These are phyloP conservation scores for Falcaria lacertinaria DNA, from an alignment of 2,888 invertebrate species.

Conservation along the genomic window DNA sequence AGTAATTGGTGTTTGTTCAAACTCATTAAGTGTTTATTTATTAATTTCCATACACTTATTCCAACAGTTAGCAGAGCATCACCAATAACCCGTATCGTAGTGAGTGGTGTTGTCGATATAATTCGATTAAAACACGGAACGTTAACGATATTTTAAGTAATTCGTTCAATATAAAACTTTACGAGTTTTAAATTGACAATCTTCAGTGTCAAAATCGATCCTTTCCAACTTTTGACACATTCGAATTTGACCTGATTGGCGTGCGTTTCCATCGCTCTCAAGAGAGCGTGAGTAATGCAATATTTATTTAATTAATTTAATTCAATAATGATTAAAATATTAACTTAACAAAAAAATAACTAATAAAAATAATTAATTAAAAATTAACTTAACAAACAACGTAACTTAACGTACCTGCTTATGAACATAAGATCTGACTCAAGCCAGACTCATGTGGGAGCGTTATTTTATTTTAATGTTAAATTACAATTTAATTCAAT, in stretches of 20 bases:
- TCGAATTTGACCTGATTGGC: slow-evolving; percentile 42
- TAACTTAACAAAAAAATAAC: too few species aligned
- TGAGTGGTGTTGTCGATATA: slow-evolving; percentile 20
- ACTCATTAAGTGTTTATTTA: neutral
- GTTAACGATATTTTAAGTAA: slow-evolving; percentile 21
- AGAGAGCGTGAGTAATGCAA: neutral
- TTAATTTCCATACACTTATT: neutral
- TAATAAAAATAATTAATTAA: too few species aligned
- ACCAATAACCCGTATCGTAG: slow-evolving; percentile 6
- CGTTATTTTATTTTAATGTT: too few species aligned
- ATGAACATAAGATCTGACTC: too few species aligned
- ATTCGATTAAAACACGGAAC: slow-evolving; percentile 4
- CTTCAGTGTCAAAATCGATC: slow-evolving; percentile 35
- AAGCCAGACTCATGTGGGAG: too few species aligned
- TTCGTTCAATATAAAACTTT: slow-evolving; percentile 54
- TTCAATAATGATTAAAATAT: too few species aligned
- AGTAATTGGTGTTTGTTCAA: neutral
- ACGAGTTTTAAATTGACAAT: slow-evolving; percentile 62
- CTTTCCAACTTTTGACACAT: slow-evolving; percentile 68
- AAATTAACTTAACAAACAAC: too few species aligned
- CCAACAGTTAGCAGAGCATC: neutral
- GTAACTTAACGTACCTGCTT: too few species aligned
- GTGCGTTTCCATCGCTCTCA: slow-evolving; percentile 38
- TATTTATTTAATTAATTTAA: neutral
- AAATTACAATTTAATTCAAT: too few species aligned